Evolutionary conservation across 92 coral and sea anemone genomes (phyloP).

Genomic region (Zoanthus gigantus): DNA sequence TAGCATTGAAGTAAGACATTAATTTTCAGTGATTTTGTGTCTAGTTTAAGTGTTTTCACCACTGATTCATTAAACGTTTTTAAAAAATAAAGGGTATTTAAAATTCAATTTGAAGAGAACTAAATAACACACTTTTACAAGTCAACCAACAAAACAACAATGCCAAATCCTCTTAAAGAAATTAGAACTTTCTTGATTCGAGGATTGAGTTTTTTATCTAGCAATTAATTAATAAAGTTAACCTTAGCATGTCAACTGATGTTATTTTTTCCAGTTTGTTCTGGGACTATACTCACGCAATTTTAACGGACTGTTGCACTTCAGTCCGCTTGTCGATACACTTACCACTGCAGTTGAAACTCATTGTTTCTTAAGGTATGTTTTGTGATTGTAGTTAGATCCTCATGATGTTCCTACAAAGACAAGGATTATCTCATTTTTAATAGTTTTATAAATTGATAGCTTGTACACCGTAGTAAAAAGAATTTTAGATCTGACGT

Average conservation of each 20-base stretch:
- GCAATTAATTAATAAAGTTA: not conserved
- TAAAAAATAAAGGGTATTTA: too few relatives aligned
- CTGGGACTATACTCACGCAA: conserved; percentile 6
- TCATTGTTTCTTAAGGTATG: not conserved
- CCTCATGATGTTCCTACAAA: too few relatives aligned
- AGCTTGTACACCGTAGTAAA: too few relatives aligned
- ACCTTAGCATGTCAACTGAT: not conserved
- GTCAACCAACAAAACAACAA: not conserved
- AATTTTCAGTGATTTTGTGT: too few relatives aligned
- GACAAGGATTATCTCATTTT: too few relatives aligned
- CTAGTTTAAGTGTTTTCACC: too few relatives aligned
- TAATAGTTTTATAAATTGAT: too few relatives aligned
- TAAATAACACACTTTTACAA: not conserved
- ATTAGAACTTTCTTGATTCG: conserved; percentile 4
- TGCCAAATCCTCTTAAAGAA: not conserved
- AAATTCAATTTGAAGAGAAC: too few relatives aligned
- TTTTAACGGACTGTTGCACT: not conserved
- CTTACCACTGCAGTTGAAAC: not conserved
- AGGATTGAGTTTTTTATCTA: not conserved
- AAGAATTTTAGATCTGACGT: too few relatives aligned
- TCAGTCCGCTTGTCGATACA: not conserved
- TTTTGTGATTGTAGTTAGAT: not conserved
- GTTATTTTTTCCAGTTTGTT: not conserved
- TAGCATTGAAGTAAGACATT: too few relatives aligned
- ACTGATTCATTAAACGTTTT: too few relatives aligned